Evolutionary conservation across 2,888 invertebrate genomes (phyloP).

Genomic region (Esperia sulphurella): DNA sequence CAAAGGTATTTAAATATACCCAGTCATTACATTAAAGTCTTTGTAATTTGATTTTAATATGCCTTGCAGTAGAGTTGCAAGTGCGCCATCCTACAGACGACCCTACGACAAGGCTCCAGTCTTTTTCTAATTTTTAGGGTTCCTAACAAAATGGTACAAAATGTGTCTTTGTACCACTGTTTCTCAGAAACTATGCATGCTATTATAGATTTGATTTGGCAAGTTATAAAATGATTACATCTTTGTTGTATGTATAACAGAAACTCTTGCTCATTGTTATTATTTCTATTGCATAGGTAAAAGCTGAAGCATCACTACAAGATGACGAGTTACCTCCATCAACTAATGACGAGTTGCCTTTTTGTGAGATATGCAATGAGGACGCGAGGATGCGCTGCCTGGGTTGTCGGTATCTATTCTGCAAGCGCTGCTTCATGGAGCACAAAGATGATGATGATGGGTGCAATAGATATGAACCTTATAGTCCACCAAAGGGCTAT

Average conservation of each 20-base stretch:
- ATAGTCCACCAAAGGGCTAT: conserved; percentile 37
- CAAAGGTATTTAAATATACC: conserved; percentile 59
- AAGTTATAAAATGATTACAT: too few relatives aligned
- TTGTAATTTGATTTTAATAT: too few relatives aligned
- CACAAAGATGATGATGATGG: conserved; percentile 83
- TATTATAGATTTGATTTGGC: background rate
- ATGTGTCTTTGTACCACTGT: too few relatives aligned
- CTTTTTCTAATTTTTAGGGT: too few relatives aligned
- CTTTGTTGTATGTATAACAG: too few relatives aligned
- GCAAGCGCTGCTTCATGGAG: conserved; percentile 85
- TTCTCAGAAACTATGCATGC: too few relatives aligned
- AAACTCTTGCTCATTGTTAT: conserved; percentile 6
- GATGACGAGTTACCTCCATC: conserved; percentile 35
- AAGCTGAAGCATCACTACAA: conserved; percentile 47
- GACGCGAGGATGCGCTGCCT: conserved; percentile 86
- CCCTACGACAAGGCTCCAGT: too few relatives aligned
- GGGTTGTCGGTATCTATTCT: conserved; percentile 91
- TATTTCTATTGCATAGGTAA: conserved; percentile 36
- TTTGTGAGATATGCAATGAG: conserved; percentile 93
- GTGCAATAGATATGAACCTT: conserved; percentile 61
- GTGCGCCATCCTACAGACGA: too few relatives aligned
- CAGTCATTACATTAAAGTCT: too few relatives aligned
- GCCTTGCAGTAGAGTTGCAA: too few relatives aligned
- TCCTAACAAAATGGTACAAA: too few relatives aligned
- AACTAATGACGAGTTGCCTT: conserved; percentile 82